A percentile compares a stretch with the other conserved stretches of the same genome.
phyloP scores from a whole-genome alignment of 2,113 vertebrate species.

The Scytalopus superciliaris region DNA sequence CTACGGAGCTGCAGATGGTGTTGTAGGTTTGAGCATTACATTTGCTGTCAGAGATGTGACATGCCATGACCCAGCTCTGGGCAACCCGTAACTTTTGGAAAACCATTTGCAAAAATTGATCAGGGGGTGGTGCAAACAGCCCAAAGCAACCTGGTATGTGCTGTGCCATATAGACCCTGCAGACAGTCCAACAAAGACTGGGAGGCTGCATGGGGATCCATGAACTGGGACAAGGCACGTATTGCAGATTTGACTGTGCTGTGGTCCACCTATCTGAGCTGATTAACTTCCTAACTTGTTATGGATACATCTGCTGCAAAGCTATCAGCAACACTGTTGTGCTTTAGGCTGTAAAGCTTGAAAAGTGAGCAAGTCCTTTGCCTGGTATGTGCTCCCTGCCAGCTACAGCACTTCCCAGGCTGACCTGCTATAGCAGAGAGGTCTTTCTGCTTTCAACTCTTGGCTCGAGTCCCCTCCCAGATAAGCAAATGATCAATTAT shows the following conservation, averaged over 20 bases:
- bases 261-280: not conserved
- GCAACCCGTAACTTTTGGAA: not conserved
- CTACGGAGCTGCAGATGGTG: not conserved
- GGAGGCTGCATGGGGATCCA: rapidly evolving
- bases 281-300: not conserved
- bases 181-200: not conserved
- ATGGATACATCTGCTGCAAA: not conserved
- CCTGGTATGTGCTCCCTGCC: not conserved
- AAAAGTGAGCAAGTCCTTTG: not conserved
- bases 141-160: not conserved
- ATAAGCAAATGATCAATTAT: not conserved
- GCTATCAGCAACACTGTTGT: not conserved
- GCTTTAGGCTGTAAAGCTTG: not conserved
- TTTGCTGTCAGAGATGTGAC: not conserved
- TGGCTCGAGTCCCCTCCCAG: not conserved
- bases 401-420: not conserved
- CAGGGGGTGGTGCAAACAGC: not conserved
- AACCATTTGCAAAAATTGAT: not conserved
- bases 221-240: not conserved
- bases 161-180: not conserved
- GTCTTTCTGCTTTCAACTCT: not conserved
- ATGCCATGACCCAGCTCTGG: not conserved
- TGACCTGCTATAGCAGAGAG: not conserved
- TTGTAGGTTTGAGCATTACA: not conserved
- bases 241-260: not conserved